A percentile compares a stretch with the other conserved stretches of the same genome.
Conservation (phyloP, 1,140 invertebrate species). For the Amphibalanus amphitrite region DNA sequence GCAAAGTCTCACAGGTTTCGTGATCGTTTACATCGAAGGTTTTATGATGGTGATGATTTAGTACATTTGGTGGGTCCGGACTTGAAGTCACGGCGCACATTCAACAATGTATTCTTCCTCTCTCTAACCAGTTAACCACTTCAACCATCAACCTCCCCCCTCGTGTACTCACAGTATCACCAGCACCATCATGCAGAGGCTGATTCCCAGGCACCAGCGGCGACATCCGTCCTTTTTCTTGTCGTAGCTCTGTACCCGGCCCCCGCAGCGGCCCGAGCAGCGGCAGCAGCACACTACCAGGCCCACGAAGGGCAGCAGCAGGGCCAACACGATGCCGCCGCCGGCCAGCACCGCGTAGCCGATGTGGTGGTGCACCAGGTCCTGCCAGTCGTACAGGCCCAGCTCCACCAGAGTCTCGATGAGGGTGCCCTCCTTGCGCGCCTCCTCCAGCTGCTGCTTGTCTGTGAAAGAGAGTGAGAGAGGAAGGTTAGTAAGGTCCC, state of each 20-base stretch:
- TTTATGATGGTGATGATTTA: no score
- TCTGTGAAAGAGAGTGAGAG: neutral
- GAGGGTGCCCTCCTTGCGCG: neutral
- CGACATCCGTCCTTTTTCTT: neutral
- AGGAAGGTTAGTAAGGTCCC: no score
- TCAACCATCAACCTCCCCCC: no score
- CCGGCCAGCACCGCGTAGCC: neutral
- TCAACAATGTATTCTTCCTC: no score
- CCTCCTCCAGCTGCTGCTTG: neutral
- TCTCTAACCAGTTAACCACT: no score
- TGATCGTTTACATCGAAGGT: no score
- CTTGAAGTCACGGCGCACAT: no score
- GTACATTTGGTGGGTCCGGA: no score
- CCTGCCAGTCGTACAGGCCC: neutral
- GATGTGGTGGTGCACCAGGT: neutral
- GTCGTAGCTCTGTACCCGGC: neutral
- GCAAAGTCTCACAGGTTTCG: no score
- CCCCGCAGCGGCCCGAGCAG: neutral
- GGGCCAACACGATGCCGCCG: neutral
- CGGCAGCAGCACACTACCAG: conserved; percentile 1
- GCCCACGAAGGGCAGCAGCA: neutral
- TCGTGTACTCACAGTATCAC: conserved; percentile 22
- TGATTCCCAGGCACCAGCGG: neutral
- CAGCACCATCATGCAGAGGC: conserved; percentile 27
- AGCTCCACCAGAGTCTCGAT: neutral